Base-by-base conservation (phyloP, 2,888 invertebrate genomes). In the Cryptosula pallasiana region DNA sequence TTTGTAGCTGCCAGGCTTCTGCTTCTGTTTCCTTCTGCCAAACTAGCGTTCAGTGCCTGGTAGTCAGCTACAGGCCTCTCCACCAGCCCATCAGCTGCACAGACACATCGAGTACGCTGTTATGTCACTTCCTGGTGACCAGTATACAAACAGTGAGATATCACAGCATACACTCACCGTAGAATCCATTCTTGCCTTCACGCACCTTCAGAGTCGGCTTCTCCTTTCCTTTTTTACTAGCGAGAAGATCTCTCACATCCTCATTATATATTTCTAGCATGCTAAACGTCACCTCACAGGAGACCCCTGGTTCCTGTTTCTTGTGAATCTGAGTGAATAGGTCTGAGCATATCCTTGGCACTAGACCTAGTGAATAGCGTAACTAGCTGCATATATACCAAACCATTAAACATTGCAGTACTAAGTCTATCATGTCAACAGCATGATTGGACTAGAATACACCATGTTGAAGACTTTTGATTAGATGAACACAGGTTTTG, bases 201-300 rank as follows among this genome's bases (percentile, higher is more conserved):
- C 74, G 74, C 32, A 78, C 71, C n/a, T 63, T 69, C 9, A 78
- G 72, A 29, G 74, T 74, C 1, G 34, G 29, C 29, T 72, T 58
- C 2, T 54, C 55, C 29, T 71, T 55, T 23, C 75, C 73, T 23
- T 36, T 35, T 35, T 72, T 71, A 0, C 69, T 71, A 55, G 69
- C 75, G 23, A 78, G 72, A 25, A 78, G 71, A 58, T 78, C 78
- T 71, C 76, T 71, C 3, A 78, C 76, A 34, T 76, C 72, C 69
- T 78, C 78, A 69, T 78, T 78, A 73, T 78, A 78, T 27, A 78
- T 78, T 72, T 78, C 78, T 58, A 78, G 54, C 78, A 78, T 78
- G 57, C 75, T 76, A 73, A 78, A 76, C 13, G 76, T 55, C 16
- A 73, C 73, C 73, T 75, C 76, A 73, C 72, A 77, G 13, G 71